Evolutionary conservation across 1,140 invertebrate genomes (phyloP), one percentile per base, ranked within the genome.

Genomic region (Watersipora subatra): DNA sequence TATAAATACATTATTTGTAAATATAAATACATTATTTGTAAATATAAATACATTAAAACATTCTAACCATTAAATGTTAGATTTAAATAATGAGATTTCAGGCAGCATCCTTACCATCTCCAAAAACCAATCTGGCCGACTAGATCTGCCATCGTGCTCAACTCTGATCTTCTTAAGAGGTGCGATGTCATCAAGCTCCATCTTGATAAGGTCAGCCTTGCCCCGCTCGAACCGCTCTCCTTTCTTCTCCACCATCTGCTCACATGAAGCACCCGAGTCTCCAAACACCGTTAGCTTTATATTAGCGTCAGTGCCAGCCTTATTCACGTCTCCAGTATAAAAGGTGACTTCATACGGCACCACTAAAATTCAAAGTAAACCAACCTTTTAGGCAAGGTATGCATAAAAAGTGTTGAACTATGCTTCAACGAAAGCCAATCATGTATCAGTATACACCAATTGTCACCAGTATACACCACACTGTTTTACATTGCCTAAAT

Each of bases 231-330:
- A 81, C 68, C 74, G 70, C 61, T 79, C 76, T 26, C 72, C 72
- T 62, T 64, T 62, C 59, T 80, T 81, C 1, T 78, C 76, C 2
- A 80, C 69, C 12, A 72, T 66, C 17, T 72, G 64, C 1, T 73
- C 72, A 12, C 68, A 64, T 17, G 74, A 69, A n/a, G 72, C 65
- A 1, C 78, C 79, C 55, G 72, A 75, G 3, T 67, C 67, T 55
- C 79, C 79, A 69, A 78, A 80, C 26, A 76, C 72, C 2, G 75
- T 78, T 34, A 80, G 66, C 29, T 72, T 71, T 61, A 82, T 77
- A 67, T 79, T 75, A 22, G 75, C 73, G 69, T 83, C 81, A 1
- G 81, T 82, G 1, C 79, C 82, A 1, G 80, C 80, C 12, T 74
- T 74, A 34, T 76, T 65, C 17, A 77, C 73, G 68, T 83, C 81